Conservation (phyloP, 2,888 invertebrate genomes). For the Drosophila picticornis region DNA sequence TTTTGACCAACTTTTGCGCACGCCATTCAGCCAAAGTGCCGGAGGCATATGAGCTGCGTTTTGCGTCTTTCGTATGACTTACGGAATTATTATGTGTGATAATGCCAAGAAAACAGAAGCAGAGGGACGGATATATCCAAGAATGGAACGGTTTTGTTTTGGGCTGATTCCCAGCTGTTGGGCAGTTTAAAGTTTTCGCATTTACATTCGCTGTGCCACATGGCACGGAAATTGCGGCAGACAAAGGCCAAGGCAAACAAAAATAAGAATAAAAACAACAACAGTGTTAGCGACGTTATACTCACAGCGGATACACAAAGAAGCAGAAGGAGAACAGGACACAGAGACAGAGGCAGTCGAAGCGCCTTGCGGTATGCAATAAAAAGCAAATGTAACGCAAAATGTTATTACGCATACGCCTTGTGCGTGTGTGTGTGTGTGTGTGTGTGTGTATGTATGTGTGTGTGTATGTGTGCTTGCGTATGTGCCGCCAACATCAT, state of each 20-base stretch:
- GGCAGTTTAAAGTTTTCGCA: conserved; percentile 79
- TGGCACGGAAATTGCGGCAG: conserved; percentile 68
- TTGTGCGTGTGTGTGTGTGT: conserved; percentile 46
- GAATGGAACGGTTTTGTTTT: conserved; percentile 12
- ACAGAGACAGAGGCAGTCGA: conserved; percentile 19
- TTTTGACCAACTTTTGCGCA: conserved; percentile 5
- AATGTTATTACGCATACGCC: conserved; percentile 78
- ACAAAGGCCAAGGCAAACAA: conserved; percentile 45
- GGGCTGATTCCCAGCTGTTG: conserved; percentile 50
- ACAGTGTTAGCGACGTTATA: conserved; percentile 24
- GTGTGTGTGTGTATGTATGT: conserved; percentile 6
- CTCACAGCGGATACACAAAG: conserved; percentile 43
- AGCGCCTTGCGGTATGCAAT: conserved; percentile 79
- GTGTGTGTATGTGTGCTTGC: conserved; percentile 1
- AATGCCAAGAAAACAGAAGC: conserved; percentile 55
- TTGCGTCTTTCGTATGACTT: conserved; percentile 51
- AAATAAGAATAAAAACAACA: conserved; percentile 18
- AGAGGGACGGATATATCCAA: conserved; percentile 8
- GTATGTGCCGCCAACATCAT: conserved; percentile 32
- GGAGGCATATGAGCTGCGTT: conserved; percentile 27
- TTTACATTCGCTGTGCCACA: conserved; percentile 72
- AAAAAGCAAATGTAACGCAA: conserved; percentile 81
- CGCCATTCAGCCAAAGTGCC: conserved; percentile 1
- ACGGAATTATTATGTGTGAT: conserved; percentile 71
- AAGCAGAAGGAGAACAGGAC: conserved; percentile 4